Conservation (phyloP, 2,797 vertebrate genomes). For the Premnoplex brunnescens region DNA sequence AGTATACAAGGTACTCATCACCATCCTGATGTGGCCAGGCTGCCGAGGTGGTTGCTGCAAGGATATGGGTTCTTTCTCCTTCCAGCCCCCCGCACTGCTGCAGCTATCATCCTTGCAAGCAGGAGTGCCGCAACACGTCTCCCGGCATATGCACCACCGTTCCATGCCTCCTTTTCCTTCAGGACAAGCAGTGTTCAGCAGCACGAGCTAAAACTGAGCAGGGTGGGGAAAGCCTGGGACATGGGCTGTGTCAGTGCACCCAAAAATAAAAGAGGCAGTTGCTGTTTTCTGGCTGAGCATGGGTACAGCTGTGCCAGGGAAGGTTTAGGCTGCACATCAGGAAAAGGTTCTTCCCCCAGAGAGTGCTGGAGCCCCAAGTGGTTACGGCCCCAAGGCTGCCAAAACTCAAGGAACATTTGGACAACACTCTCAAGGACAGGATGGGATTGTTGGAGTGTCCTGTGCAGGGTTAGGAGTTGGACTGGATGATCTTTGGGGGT, state of each 20-base stretch:
- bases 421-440: background rate
- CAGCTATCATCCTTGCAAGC: background rate
- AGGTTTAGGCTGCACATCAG: background rate
- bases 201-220: background rate
- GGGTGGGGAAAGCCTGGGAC: background rate
- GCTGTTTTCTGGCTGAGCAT: background rate
- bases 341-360: background rate
- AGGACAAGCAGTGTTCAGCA: background rate
- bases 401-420: background rate
- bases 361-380: background rate
- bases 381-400: background rate
- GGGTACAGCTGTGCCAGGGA: background rate
- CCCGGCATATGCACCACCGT: rapidly evolving
- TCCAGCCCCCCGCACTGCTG: background rate
- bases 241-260: background rate
- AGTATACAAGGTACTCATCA: rapidly evolving
- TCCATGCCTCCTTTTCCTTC: background rate
- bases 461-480: background rate
- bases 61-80: background rate
- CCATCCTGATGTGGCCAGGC: background rate
- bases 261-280: background rate
- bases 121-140: rapidly evolving
- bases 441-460: background rate
- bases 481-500: background rate
- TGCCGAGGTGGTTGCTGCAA: background rate